These are phyloP conservation scores for Bovichtus diacanthus DNA, from an alignment of 2,797 vertebrate genomes.

Conservation along the genomic window DNA sequence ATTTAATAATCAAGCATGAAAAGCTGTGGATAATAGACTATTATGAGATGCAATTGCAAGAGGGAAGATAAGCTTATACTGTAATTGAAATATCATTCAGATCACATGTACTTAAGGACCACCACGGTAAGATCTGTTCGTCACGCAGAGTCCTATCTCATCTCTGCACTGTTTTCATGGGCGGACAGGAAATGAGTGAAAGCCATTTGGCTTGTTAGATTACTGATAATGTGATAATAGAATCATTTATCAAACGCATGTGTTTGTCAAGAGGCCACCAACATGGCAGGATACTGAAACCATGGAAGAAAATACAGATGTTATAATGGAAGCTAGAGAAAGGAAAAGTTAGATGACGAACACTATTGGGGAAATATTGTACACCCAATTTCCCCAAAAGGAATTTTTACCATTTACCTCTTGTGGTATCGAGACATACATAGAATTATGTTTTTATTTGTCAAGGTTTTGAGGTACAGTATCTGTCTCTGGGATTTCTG, in stretches of 20 bases:
- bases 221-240: background rate
- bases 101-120: conserved; percentile 54
- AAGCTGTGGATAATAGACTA: conserved; percentile 77
- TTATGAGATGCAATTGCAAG: conserved; percentile 75
- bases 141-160: conserved; percentile 38
- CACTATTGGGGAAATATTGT: background rate
- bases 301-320: background rate
- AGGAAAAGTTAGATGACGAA: background rate
- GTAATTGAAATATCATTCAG: conserved; percentile 81
- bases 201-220: conserved; percentile 30
- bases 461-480: background rate
- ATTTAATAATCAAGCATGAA: conserved; percentile 81
- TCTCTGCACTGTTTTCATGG: conserved; percentile 32
- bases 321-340: background rate
- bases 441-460: background rate
- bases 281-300: background rate
- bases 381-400: background rate
- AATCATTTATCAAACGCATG: background rate
- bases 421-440: background rate
- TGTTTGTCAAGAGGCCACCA: background rate
- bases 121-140: conserved; percentile 34
- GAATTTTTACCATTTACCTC: background rate
- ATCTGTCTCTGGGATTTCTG: background rate
- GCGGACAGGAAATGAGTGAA: conserved; percentile 17
- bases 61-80: conserved; percentile 71